Evolutionary conservation across 2,888 invertebrate species (phyloP).

Genomic region (Pyrgus malvae): DNA sequence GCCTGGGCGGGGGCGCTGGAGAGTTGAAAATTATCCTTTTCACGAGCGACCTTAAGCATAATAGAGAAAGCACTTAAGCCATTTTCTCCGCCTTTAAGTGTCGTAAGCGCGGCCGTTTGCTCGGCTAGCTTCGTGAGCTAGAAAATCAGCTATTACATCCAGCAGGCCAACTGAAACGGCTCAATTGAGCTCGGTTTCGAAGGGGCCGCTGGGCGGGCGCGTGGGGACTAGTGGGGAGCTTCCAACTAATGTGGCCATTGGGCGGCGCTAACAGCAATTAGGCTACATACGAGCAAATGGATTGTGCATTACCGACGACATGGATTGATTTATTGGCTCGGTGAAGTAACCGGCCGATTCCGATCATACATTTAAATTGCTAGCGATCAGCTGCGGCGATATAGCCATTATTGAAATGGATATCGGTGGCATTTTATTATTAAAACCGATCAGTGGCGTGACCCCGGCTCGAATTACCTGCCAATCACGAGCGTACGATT

Average conservation of each 20-base stretch:
- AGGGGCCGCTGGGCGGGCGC: conserved; percentile 49
- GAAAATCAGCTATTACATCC: conserved; percentile 78
- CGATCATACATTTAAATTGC: conserved; percentile 51
- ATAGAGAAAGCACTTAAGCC: conserved; percentile 82
- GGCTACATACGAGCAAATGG: conserved; percentile 74
- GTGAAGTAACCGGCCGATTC: conserved; percentile 44
- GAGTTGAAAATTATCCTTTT: conserved; percentile 82
- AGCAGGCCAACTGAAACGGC: conserved; percentile 60
- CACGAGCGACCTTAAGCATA: conserved; percentile 81
- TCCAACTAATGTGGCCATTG: conserved; percentile 74
- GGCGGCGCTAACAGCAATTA: conserved; percentile 80
- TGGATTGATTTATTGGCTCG: conserved; percentile 74
- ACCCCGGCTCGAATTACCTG: conserved; percentile 53
- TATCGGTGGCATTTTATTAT: conserved; percentile 52
- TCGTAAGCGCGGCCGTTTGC: conserved; percentile 79
- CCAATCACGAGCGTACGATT: conserved; percentile 45
- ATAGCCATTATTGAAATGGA: conserved; percentile 62
- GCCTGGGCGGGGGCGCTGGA: conserved; percentile 61
- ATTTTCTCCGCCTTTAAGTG: conserved; percentile 82
- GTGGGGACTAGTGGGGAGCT: conserved; percentile 56
- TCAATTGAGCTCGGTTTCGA: conserved; percentile 46
- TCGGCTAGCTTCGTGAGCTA: conserved; percentile 76
- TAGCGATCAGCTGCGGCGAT: conserved; percentile 53
- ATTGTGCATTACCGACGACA: conserved; percentile 77
- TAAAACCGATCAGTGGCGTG: conserved; percentile 57